phyloP scores from a whole-genome alignment of 1,140 invertebrate species.

The Idris sp. region DNA sequence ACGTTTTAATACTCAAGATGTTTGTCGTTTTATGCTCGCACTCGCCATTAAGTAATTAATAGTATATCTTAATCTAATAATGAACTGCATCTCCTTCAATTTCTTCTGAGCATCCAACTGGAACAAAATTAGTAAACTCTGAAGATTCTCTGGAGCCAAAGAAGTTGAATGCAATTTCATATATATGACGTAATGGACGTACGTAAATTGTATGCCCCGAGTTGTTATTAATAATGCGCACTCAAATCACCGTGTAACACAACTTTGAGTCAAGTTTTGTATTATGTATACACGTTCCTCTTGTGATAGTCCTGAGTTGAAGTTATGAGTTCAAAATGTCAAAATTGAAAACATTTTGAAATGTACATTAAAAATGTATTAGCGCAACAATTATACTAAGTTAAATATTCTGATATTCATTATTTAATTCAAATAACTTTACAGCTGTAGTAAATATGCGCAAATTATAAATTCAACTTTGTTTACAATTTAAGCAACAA shows the following conservation, averaged over 20 bases:
- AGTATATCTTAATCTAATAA: slow-evolving; percentile 46
- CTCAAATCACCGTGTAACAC: slow-evolving; percentile 32
- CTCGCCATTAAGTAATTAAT: slow-evolving; percentile 58
- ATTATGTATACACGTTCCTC: slow-evolving; percentile 44
- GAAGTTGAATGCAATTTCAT: slow-evolving; percentile 18
- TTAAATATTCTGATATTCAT: too few species aligned
- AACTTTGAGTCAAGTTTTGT: slow-evolving; percentile 31
- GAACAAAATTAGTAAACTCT: slow-evolving; percentile 10
- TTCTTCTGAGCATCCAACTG: not conserved
- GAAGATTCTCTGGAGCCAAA: slow-evolving; percentile 4
- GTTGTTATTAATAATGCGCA: slow-evolving; percentile 41
- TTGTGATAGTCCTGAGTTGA: not conserved
- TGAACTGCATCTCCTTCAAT: slow-evolving; percentile 20
- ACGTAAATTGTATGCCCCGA: slow-evolving; percentile 27
- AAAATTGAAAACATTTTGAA: slow-evolving; percentile 4
- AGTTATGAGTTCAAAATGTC: slow-evolving; percentile 28
- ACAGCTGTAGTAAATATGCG: too few species aligned
- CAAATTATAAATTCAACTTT: too few species aligned
- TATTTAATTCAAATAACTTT: too few species aligned
- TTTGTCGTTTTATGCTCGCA: slow-evolving; percentile 39
- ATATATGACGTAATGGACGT: slow-evolving; percentile 2
- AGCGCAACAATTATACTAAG: not conserved
- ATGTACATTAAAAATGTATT: slow-evolving; percentile 23
- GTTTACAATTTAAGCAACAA: too few species aligned
- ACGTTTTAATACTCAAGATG: slow-evolving; percentile 39